These are phyloP conservation scores for Pangasianodon gigas DNA, from an alignment of 2,113 vertebrate genomes.

Conservation along the genomic window DNA sequence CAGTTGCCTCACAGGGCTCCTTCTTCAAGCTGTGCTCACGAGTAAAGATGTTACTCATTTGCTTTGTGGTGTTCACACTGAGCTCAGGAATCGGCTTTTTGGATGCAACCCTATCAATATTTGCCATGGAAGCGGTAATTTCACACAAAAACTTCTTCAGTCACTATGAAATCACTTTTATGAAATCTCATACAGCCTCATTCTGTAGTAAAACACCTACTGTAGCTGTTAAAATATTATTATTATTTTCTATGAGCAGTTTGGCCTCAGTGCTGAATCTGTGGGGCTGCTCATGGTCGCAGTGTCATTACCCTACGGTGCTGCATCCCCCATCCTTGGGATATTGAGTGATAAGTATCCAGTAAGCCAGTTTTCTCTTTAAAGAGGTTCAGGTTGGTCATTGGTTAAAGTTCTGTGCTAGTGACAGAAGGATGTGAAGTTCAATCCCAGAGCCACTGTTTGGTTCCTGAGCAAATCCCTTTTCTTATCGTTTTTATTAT, in stretches of 20 bases:
- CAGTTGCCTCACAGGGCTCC: slow-evolving; percentile 74
- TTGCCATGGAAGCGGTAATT: slow-evolving; percentile 81
- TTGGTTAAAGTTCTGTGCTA: background rate
- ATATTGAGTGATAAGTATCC: slow-evolving; percentile 86
- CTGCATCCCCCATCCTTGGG: slow-evolving; percentile 87
- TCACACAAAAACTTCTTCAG: background rate
- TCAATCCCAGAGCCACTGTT: background rate
- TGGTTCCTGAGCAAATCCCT: background rate
- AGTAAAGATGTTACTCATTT: slow-evolving; percentile 79
- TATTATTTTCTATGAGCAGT: slow-evolving; percentile 70
- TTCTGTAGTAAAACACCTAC: background rate
- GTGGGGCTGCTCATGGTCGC: slow-evolving; percentile 92
- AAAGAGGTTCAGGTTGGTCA: background rate
- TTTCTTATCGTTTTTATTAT: background rate
- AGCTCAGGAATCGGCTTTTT: slow-evolving; percentile 87
- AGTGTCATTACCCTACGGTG: slow-evolving; percentile 80
- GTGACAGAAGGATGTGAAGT: too few species aligned
- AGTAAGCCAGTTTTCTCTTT: slow-evolving; percentile 68
- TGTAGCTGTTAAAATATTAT: background rate
- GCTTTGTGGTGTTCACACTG: slow-evolving; percentile 79
- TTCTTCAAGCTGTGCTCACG: slow-evolving; percentile 81
- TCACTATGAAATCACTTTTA: background rate
- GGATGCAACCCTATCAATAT: slow-evolving; percentile 89
- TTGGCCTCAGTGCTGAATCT: slow-evolving; percentile 79
- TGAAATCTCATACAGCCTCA: background rate